Conservation (phyloP, 2,797 vertebrate species). For the Helarctos malayanus region DNA sequence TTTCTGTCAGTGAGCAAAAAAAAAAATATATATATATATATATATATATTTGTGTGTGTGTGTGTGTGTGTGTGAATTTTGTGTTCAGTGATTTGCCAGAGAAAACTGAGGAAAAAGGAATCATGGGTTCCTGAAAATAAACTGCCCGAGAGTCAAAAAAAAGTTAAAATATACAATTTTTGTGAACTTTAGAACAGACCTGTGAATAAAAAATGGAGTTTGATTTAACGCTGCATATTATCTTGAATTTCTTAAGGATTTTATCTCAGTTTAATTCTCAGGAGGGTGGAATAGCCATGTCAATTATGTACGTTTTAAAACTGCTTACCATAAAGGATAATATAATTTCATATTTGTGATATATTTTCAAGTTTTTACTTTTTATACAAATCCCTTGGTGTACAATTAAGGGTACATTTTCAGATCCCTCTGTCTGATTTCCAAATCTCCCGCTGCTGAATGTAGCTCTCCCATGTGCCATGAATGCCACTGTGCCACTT, state of each 20-base stretch:
- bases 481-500: not conserved
- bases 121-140: constrained; percentile 21
- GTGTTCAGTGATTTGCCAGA: not conserved
- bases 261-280: constrained; percentile 4
- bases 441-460: not conserved
- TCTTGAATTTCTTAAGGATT: not conserved
- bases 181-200: constrained; percentile 11
- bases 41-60: not conserved
- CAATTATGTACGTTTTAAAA: constrained; percentile 1
- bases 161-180: not conserved
- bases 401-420: not conserved
- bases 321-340: not conserved
- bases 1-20: constrained; percentile 23
- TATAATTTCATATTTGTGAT: constrained; percentile 21
- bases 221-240: not conserved
- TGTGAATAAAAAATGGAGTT: not conserved
- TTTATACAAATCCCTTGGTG: constrained; percentile 13
- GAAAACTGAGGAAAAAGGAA: not conserved
- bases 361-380: not conserved
- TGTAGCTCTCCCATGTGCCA: not conserved
- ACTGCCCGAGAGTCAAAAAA: not conserved
- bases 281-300: not conserved
- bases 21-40: too few relatives aligned
- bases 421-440: not conserved
- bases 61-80: not conserved